Base-by-base conservation (phyloP, 2,888 invertebrate species). In the Meliscaeva auricollis region DNA sequence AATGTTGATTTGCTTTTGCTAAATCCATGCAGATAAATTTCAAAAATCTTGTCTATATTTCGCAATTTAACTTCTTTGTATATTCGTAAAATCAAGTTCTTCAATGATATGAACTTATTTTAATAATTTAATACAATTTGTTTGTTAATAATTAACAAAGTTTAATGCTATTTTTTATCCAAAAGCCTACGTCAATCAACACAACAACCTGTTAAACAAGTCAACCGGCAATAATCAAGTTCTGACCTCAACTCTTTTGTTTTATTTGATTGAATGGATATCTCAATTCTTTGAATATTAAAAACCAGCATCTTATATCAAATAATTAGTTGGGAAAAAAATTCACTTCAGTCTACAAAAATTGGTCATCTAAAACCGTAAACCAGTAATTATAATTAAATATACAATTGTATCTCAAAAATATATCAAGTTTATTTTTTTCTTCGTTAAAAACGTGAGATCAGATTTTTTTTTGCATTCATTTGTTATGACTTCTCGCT, bases 401-500 rank as follows among this genome's bases (percentile, higher is more conserved):
- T n/a, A n/a, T 9, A 8, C 15, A n/a, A 44, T 35, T 17, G 3
- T n/a, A 22, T 56, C 30, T 62, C 13, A 26, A 56, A 44, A 60
- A 58, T 50, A 32, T 64, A 62, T 41, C 68, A 60, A 78, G 68
- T 64, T 76, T 32, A 15, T 46, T 62, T 26, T 41, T 41, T 30
- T 44, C n/a, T 44, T 26, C 20, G 60, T 64, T 17, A 54, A 50
- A 35, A 54, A 50, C 69, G 69, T 83, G 79, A 79, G 69, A 75
- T 79, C 79, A 75, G 44, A 35, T 38, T 38, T 41, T 32, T 72
- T 9, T 58, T 46, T 60, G 30, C 48, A 32, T 9, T 15, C 1
- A 8, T 32, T 2, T 46, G 15, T 46, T 64, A 17, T 64, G 46
- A 62, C 26, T 62, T 62, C 8, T 64, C 15, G 1, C 17, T 30